These are phyloP conservation scores for Engystomops pustulosus DNA, from an alignment of 2,113 vertebrate genomes.

Conservation along the genomic window DNA sequence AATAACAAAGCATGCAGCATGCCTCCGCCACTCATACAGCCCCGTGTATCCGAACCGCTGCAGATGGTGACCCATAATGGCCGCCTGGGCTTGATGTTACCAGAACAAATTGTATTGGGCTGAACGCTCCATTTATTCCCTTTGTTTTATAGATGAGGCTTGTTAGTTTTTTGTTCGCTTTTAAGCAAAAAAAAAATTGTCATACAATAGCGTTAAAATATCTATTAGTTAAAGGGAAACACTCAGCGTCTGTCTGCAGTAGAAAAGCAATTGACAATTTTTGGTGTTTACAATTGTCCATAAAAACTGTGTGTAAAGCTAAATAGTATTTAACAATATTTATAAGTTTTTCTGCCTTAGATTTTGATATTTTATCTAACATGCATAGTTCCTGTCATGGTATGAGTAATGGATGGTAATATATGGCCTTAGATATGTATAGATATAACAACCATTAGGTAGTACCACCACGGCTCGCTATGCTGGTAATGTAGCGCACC, in stretches of 20 bases:
- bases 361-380: constrained; percentile 8
- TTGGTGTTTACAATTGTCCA: constrained; percentile 47
- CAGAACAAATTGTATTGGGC: neutral
- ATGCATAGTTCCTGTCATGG: constrained; percentile 44
- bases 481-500: too few relatives aligned
- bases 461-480: too few relatives aligned
- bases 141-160: neutral
- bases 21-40: neutral
- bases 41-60: neutral
- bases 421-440: constrained; percentile 1
- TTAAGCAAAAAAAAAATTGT: constrained; percentile 36
- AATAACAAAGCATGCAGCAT: constrained; percentile 48
- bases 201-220: neutral
- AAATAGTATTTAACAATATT: constrained; percentile 35
- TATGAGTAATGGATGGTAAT: neutral
- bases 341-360: constrained; percentile 5
- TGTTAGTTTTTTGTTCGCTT: neutral
- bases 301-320: constrained; percentile 54
- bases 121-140: neutral
- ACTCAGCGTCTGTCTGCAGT: neutral
- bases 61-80: neutral
- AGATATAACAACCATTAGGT: too few relatives aligned
- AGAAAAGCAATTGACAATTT: constrained; percentile 54
- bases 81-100: neutral
- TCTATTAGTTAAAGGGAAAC: neutral